phyloP scores from a whole-genome alignment of 2,888 invertebrate genomes.

The Bhutanitis thaidina region DNA sequence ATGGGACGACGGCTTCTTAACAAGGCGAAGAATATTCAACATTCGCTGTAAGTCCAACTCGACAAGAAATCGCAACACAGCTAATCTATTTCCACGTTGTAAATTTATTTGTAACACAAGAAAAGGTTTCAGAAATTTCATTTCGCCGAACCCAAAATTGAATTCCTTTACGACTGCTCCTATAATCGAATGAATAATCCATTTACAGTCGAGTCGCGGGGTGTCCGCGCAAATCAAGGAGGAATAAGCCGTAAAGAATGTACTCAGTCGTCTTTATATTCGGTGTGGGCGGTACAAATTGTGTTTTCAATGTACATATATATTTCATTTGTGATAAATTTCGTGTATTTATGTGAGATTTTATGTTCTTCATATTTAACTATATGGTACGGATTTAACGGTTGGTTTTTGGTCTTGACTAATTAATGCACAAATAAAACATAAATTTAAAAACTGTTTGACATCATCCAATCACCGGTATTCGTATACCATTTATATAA shows the following conservation, averaged over 20 bases:
- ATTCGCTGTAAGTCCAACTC: too few species aligned
- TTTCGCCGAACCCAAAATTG: conserved; percentile 64
- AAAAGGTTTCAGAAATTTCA: conserved; percentile 60
- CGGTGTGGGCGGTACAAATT: too few species aligned
- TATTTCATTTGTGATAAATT: neutral
- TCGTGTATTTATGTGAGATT: too few species aligned
- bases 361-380: too few species aligned
- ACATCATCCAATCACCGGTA: too few species aligned
- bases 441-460: too few species aligned
- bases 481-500: too few species aligned
- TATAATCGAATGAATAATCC: conserved; percentile 73
- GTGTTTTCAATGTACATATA: conserved; percentile 34
- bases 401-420: too few species aligned
- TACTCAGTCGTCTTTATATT: conserved; percentile 7
- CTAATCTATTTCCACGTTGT: conserved; percentile 40
- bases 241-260: conserved; percentile 29
- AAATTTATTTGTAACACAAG: conserved; percentile 60
- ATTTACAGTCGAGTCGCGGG: conserved; percentile 45
- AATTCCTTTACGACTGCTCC: conserved; percentile 66
- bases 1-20: too few species aligned
- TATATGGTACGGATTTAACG: too few species aligned
- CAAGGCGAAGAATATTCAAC: too few species aligned
- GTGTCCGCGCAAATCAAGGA: conserved; percentile 33
- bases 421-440: too few species aligned
- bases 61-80: conserved; percentile 14